Evolutionary conservation across 1,140 invertebrate genomes (phyloP).

Genomic region (Lepidurus couesii): DNA sequence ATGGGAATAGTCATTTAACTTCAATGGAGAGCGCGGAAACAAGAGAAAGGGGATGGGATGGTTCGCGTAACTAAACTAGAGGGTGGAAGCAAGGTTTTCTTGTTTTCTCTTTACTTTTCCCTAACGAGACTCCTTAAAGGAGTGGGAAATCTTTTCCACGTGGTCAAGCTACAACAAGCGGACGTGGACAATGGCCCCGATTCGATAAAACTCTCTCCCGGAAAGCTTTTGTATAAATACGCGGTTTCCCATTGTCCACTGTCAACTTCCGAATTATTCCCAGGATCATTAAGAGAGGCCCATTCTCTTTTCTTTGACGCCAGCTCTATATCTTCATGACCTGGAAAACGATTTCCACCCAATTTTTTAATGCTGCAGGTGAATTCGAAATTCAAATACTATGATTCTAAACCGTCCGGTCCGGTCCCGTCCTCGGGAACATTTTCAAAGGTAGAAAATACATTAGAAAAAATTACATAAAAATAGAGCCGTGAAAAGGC

Average conservation of each 20-base stretch:
- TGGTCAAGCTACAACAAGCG: constrained; percentile 2
- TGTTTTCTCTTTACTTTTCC: background rate
- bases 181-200: constrained; percentile 1
- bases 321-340: background rate
- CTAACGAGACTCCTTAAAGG: background rate
- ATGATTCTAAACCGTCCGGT: background rate
- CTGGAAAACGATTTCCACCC: background rate
- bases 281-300: background rate
- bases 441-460: background rate
- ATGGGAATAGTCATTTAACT: background rate
- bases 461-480: background rate
- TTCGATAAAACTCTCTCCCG: constrained; percentile 5
- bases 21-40: background rate
- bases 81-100: background rate
- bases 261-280: background rate
- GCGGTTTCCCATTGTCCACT: background rate
- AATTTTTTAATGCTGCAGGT: background rate
- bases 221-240: background rate
- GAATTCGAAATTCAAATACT: background rate
- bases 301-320: background rate
- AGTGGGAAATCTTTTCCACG: constrained; percentile 10
- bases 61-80: background rate
- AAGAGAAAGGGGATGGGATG: background rate
- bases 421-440: too few species aligned
- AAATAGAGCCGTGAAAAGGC: background rate